phyloP scores from a whole-genome alignment of 2,113 vertebrate genomes.

The Suricata suricatta region DNA sequence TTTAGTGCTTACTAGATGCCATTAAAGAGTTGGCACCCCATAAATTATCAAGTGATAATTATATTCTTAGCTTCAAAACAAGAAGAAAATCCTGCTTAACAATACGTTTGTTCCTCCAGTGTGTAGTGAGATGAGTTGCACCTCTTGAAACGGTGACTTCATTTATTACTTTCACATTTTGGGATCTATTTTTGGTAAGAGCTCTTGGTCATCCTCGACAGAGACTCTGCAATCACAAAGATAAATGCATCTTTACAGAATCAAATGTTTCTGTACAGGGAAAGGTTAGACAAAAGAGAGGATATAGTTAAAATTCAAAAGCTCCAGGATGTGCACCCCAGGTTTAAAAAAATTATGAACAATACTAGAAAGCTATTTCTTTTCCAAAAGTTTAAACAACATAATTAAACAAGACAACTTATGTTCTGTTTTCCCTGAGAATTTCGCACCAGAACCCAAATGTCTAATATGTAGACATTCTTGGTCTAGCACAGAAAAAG shows the following conservation, averaged over 20 bases:
- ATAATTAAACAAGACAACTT: conserved; percentile 54
- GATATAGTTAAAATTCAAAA: conserved; percentile 50
- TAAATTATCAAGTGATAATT: conserved; percentile 86
- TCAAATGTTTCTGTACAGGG: conserved; percentile 45
- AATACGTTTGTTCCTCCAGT: conserved; percentile 81
- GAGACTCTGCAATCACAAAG: conserved; percentile 61
- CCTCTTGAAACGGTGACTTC: conserved; percentile 78
- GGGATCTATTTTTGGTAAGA: conserved; percentile 76
- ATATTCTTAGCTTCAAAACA: conserved; percentile 83
- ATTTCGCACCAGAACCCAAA: conserved; percentile 71
- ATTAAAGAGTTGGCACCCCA: conserved; percentile 82
- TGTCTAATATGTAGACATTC: conserved; percentile 53
- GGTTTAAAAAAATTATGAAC: conserved; percentile 53
- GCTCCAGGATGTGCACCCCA: not conserved
- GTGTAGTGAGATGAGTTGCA: conserved; percentile 82
- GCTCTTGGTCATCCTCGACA: conserved; percentile 68
- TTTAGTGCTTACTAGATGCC: conserved; percentile 79
- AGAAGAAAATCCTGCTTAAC: conserved; percentile 84
- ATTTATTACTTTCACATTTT: conserved; percentile 77
- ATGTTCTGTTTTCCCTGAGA: conserved; percentile 61
- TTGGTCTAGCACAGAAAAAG: conserved; percentile 69
- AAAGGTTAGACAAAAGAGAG: conserved; percentile 19
- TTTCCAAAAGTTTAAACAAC: conserved; percentile 58
- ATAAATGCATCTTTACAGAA: conserved; percentile 48
- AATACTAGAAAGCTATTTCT: conserved; percentile 59